Conservation (phyloP, 2,888 invertebrate species). For the Zygaena filipendulae region DNA sequence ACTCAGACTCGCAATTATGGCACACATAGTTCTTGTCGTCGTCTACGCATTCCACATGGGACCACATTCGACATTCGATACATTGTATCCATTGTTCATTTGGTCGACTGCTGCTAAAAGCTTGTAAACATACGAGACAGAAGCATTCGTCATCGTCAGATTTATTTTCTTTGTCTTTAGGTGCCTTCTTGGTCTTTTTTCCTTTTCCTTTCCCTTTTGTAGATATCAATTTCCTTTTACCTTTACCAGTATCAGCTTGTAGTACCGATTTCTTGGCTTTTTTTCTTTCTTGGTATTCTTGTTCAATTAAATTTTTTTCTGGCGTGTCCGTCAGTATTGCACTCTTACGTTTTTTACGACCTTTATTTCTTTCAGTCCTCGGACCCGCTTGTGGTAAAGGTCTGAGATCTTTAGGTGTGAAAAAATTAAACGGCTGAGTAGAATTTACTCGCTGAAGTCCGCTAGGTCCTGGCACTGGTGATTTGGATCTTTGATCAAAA, state of each 20-base stretch:
- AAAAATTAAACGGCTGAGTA: conserved; percentile 4
- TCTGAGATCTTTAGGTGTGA: conserved; percentile 13
- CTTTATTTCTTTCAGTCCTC: conserved; percentile 12
- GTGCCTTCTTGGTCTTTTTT: conserved; percentile 11
- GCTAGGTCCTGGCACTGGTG: conserved; percentile 11
- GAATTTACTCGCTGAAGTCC: conserved; percentile 1
- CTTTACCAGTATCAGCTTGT: conserved; percentile 11
- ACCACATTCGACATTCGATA: conserved; percentile 10
- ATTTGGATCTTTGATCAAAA: conserved; percentile 5
- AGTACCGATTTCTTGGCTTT: conserved; percentile 13
- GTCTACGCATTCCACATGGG: conserved; percentile 2
- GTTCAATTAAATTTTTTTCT: conserved; percentile 16
- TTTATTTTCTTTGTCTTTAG: conserved; percentile 10
- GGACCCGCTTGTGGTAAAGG: conserved; percentile 15
- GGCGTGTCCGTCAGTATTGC: conserved; percentile 15
- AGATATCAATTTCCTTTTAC: conserved; percentile 10
- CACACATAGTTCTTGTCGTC: conserved; percentile 7
- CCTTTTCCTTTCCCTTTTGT: conserved; percentile 8
- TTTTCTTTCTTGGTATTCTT: conserved; percentile 16
- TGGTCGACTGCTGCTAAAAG: conserved; percentile 8
- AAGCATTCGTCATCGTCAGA: conserved; percentile 11
- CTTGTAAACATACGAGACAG: conserved; percentile 13
- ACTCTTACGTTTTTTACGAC: conserved; percentile 12
- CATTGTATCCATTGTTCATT: conserved; percentile 12
- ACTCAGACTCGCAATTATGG: background rate